These are phyloP conservation scores for Megalonaias nervosa DNA, from an alignment of 1,140 invertebrate species.

Conservation along the genomic window DNA sequence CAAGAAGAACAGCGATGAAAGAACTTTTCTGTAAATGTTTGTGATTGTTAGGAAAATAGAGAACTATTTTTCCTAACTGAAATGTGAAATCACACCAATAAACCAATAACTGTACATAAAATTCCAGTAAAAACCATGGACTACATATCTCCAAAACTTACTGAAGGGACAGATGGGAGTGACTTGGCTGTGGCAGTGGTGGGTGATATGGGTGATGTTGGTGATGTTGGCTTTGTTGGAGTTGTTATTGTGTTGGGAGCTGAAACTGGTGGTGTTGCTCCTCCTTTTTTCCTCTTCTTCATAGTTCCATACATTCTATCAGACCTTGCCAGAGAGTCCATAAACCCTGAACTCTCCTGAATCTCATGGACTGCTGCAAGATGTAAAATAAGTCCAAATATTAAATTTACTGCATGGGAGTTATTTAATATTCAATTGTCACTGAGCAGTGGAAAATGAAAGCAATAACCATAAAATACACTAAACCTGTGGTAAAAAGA, in stretches of 20 bases:
- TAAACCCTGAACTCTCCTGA: conserved; percentile 92
- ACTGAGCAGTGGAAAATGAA: too few relatives aligned
- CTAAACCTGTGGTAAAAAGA: too few relatives aligned
- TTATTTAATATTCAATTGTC: too few relatives aligned
- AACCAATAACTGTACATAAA: neutral
- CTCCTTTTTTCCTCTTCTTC: conserved; percentile 76
- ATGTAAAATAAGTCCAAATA: conserved; percentile 2
- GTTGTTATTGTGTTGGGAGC: conserved; percentile 6
- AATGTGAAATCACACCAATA: neutral
- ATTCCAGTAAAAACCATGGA: neutral
- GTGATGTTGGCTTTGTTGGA: conserved; percentile 59
- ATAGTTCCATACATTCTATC: conserved; percentile 38
- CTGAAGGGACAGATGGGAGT: conserved; percentile 64
- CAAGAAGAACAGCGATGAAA: too few relatives aligned
- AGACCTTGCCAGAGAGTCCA: conserved; percentile 83
- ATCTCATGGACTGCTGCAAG: conserved; percentile 71
- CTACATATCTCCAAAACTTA: conserved; percentile 40
- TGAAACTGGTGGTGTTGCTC: conserved; percentile 13
- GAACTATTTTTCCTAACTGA: neutral
- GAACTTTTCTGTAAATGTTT: too few relatives aligned
- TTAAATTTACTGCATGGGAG: too few relatives aligned
- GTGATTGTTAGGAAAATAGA: neutral
- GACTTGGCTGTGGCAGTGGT: conserved; percentile 52
- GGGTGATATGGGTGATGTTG: conserved; percentile 54
- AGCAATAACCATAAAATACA: too few relatives aligned